Evolutionary conservation across 2,888 invertebrate genomes (phyloP), one percentile per base, ranked within the genome.

Genomic region (Euclidia mi): DNA sequence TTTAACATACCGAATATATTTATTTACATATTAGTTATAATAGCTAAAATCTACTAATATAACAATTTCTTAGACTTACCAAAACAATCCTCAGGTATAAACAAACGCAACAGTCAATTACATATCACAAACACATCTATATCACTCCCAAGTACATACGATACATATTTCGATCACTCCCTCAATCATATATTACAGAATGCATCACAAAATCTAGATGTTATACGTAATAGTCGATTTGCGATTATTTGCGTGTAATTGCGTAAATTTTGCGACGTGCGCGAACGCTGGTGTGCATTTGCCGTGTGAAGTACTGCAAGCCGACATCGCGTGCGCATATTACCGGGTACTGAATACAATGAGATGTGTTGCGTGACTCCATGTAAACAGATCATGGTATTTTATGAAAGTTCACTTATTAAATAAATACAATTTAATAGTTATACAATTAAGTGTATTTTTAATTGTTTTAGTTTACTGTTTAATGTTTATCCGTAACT

Each of bases 321-420:
- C 52, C 53, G 56, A 50, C 60, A 72, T 71, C 60, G 74, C 69
- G 72, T 69, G 79, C 71, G 63, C 73, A 76, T 62, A 70, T 67
- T 53, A 68, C 56, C 46, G 20, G 56, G 76, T 56, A 66, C 61
- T 49, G 31, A 65, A 68, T 43, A 75, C 76, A 74, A 65, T 65
- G 52, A 59, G 44, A 51, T 12, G 34, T 42, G 62, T 76, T 73
- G 65, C 74, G 66, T 71, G 70, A 59, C 65, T 59, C 46, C 32
- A 67, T 70, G 65, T 58, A 57, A 40, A 67, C 65, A 68, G 78
- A 83, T 83, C 81, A 87, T 87, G 81, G 83, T 82, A 85, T 86
- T 85, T 83, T 81, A 77, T 79, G 84, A 89, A 87, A 87, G 86
- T 84, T 84, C 74, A 68, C 50, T 44, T 47, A 60, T 55, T 42